Evolutionary conservation across 2,888 invertebrate genomes (phyloP).

Genomic region (Ceramica pisi): DNA sequence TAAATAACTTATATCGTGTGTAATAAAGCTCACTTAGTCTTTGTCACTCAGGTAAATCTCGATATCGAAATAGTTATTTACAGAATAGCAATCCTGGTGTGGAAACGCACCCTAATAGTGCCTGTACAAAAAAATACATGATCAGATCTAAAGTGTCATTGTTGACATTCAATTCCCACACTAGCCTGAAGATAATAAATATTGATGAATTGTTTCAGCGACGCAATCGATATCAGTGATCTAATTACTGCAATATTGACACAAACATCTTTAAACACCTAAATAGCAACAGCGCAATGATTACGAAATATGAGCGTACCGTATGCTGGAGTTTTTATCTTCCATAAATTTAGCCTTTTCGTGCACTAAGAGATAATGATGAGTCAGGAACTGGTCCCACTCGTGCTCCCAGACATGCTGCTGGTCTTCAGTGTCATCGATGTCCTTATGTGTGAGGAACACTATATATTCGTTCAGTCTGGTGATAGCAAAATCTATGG

Average conservation of each 20-base stretch:
- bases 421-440: constrained; percentile 93
- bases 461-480: constrained; percentile 95
- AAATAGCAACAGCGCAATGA: constrained; percentile 39
- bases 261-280: constrained; percentile 62
- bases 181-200: constrained; percentile 46
- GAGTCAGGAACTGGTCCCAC: constrained; percentile 96
- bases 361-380: constrained; percentile 93
- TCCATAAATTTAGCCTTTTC: constrained; percentile 90
- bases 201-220: constrained; percentile 60
- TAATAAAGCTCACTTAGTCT: no score
- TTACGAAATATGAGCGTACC: constrained; percentile 71
- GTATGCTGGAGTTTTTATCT: constrained; percentile 80
- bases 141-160: constrained; percentile 42
- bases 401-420: constrained; percentile 94
- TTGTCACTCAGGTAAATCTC: no score
- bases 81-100: no score
- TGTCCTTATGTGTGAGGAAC: constrained; percentile 93
- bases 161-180: constrained; percentile 38
- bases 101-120: no score
- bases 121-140: no score
- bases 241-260: constrained; percentile 62
- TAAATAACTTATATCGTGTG: no score
- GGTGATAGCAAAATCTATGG: constrained; percentile 95
- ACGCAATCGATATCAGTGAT: constrained; percentile 65
- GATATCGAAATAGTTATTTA: no score